Conservation (phyloP, 2,888 invertebrate species). For the Stenodera caucasica region DNA sequence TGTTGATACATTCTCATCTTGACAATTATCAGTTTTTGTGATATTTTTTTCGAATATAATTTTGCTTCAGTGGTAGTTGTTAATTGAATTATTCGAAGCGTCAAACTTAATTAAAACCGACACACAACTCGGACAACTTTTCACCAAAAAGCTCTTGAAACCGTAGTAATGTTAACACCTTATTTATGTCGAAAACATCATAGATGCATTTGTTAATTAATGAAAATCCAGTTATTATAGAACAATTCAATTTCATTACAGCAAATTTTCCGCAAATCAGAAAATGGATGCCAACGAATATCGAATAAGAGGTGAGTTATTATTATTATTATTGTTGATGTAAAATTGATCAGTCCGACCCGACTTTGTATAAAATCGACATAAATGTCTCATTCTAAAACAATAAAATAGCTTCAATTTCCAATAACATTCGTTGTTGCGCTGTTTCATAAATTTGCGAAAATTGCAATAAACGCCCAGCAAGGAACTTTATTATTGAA, state of each 20-base stretch:
- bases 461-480: no score
- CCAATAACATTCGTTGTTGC: neutral
- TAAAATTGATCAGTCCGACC: neutral
- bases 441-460: neutral
- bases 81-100: neutral
- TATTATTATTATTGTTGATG: neutral
- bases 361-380: neutral
- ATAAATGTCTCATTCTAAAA: neutral
- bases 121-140: constrained; percentile 2
- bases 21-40: no score
- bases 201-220: neutral
- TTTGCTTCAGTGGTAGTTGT: no score
- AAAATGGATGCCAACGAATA: constrained; percentile 60
- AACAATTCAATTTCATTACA: neutral
- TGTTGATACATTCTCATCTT: no score
- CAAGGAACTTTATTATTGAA: no score
- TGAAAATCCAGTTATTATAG: no score
- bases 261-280: neutral
- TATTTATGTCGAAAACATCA: neutral
- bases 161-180: constrained; percentile 15
- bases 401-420: neutral
- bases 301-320: constrained; percentile 58
- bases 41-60: no score
- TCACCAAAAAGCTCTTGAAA: constrained; percentile 15
- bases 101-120: neutral